A percentile compares a stretch with the other conserved stretches of the same genome.
Evolutionary conservation across 2,113 vertebrate genomes (phyloP).

Genomic region (Onychorhynchus coronatus): DNA sequence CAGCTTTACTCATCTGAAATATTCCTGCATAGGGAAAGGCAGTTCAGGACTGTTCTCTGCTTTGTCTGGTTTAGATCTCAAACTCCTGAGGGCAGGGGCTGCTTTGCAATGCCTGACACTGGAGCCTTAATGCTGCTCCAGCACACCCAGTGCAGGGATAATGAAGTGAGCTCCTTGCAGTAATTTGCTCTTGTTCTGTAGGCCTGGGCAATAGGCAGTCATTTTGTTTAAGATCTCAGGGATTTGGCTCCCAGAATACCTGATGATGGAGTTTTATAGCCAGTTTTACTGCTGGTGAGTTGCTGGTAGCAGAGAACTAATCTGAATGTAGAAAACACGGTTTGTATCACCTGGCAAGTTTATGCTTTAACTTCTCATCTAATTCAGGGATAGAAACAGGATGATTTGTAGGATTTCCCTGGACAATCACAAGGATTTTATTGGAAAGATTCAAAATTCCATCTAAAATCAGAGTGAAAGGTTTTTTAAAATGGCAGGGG

Average conservation of each 20-base stretch:
- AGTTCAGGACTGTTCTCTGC: neutral
- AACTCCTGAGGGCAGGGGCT: neutral
- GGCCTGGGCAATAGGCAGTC: neutral
- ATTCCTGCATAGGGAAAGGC: neutral
- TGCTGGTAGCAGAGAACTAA: neutral
- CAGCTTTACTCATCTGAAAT: neutral
- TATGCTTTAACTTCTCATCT: neutral
- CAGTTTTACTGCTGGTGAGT: neutral
- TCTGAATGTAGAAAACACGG: neutral
- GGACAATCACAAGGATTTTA: neutral
- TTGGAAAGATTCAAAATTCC: neutral
- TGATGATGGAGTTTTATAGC: slow-evolving; percentile 7
- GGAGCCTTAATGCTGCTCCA: neutral
- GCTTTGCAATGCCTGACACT: neutral
- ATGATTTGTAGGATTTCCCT: neutral
- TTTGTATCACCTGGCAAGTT: neutral
- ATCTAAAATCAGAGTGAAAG: neutral
- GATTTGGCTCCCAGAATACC: neutral
- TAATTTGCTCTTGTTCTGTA: neutral
- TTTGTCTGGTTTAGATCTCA: neutral
- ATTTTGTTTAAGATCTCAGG: neutral
- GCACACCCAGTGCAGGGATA: neutral
- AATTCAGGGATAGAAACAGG: neutral
- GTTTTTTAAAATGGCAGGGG: neutral
- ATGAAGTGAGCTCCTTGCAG: neutral